phyloP scores from a whole-genome alignment of 1,140 invertebrate species.

The Anastrepha ludens region DNA sequence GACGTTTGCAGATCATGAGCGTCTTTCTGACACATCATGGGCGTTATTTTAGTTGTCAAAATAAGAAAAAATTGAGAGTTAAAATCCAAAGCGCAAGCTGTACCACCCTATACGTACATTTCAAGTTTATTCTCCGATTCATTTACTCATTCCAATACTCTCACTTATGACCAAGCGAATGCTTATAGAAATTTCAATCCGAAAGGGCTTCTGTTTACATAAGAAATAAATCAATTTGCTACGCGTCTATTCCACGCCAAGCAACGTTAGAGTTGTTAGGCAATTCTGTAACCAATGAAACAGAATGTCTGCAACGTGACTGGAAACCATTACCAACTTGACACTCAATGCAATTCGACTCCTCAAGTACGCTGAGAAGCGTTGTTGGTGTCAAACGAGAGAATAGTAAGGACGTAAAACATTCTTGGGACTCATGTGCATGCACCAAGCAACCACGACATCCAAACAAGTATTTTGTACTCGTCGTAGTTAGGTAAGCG shows the following conservation, averaged over 20 bases:
- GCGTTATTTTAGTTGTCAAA: no score
- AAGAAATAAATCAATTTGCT: background rate
- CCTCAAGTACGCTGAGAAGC: no score
- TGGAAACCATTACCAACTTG: constrained; percentile 7
- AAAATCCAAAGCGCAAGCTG: no score
- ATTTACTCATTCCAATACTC: no score
- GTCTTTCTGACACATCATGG: no score
- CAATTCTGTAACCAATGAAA: background rate
- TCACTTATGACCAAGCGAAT: no score
- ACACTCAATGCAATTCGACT: background rate
- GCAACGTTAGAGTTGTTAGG: background rate
- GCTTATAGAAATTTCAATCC: no score
- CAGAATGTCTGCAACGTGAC: constrained; percentile 27
- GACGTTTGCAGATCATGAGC: no score
- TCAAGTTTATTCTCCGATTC: no score
- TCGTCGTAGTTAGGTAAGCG: background rate
- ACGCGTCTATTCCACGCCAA: background rate
- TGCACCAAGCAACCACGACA: background rate
- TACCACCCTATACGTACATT: no score
- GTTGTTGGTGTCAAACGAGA: background rate
- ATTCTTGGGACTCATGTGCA: background rate
- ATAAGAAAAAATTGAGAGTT: no score
- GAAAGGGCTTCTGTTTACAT: background rate
- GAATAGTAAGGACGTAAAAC: background rate
- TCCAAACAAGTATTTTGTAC: background rate